phyloP scores from a whole-genome alignment of 1,140 invertebrate genomes.

The Bradynema listronoti region DNA sequence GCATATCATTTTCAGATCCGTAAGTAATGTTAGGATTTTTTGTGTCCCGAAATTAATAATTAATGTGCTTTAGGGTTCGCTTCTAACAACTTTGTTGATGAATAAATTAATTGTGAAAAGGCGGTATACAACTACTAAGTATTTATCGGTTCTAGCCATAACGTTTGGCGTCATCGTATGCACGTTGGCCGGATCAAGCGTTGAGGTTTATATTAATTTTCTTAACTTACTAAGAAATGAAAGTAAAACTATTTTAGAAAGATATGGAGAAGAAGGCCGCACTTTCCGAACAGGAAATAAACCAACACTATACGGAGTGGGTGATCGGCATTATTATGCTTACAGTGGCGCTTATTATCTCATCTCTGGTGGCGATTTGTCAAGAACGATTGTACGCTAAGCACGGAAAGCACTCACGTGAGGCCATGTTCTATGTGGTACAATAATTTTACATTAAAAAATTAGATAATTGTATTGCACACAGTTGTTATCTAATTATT shows the following conservation, averaged over 20 bases:
- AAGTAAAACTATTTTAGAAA: too few relatives aligned
- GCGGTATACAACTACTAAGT: slow-evolving; percentile 74
- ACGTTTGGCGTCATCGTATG: slow-evolving; percentile 81
- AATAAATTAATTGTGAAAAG: slow-evolving; percentile 81
- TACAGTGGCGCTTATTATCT: slow-evolving; percentile 79
- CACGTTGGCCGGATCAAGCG: too few relatives aligned
- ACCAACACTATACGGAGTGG: slow-evolving; percentile 53
- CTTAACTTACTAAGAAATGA: too few relatives aligned
- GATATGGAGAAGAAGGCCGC: slow-evolving; percentile 11
- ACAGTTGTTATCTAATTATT: slow-evolving; percentile 4
- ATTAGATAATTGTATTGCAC: slow-evolving; percentile 43
- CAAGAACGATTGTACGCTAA: slow-evolving; percentile 80
- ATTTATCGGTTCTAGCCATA: slow-evolving; percentile 84
- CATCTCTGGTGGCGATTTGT: slow-evolving; percentile 89
- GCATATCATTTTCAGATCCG: slow-evolving; percentile 95
- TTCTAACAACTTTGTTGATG: slow-evolving; percentile 93
- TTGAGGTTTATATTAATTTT: too few relatives aligned
- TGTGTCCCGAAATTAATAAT: slow-evolving; percentile 5
- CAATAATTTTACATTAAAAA: slow-evolving; percentile 45
- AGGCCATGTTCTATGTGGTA: slow-evolving; percentile 85
- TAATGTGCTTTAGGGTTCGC: slow-evolving; percentile 71
- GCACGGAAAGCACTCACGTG: slow-evolving; percentile 85
- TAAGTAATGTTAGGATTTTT: slow-evolving; percentile 62
- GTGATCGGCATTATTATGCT: slow-evolving; percentile 72
- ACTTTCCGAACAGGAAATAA: slow-evolving; percentile 47